Conservation (phyloP, 2,888 invertebrate species). For the Aleiodes testaceus region DNA sequence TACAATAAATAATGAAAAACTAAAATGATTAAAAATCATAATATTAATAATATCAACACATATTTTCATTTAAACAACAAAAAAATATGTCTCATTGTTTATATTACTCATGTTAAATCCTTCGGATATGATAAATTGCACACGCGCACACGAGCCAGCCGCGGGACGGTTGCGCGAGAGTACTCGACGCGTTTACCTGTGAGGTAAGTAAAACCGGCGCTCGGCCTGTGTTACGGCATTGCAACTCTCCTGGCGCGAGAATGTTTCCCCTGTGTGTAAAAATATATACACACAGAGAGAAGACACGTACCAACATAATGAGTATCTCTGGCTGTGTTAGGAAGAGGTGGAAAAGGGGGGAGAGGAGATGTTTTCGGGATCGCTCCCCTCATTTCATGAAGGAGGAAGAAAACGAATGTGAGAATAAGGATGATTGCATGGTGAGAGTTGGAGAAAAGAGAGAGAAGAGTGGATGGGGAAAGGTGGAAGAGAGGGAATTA, state of each 20-base stretch:
- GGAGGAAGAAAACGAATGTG: conserved; percentile 31
- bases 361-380: conserved; percentile 36
- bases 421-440: conserved; percentile 23
- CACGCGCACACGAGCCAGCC: conserved; percentile 42
- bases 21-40: too few species aligned
- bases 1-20: too few species aligned
- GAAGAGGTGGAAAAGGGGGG: conserved; percentile 39
- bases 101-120: not conserved
- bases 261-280: conserved; percentile 27
- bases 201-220: conserved; percentile 71
- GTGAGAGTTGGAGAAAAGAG: conserved; percentile 4
- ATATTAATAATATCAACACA: too few species aligned
- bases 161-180: conserved; percentile 57
- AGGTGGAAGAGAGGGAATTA: conserved; percentile 19
- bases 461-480: not conserved
- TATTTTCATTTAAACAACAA: not conserved
- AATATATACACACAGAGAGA: conserved; percentile 37
- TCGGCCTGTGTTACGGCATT: conserved; percentile 70
- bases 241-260: conserved; percentile 60
- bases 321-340: conserved; percentile 27
- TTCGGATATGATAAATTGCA: conserved; percentile 9
- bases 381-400: not conserved
- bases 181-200: conserved; percentile 65
- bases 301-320: conserved; percentile 9
- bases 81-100: not conserved